Evolutionary conservation across 1,140 invertebrate genomes (phyloP), one percentile per base, ranked within the genome.

Genomic region (Macrobrachium nipponense): DNA sequence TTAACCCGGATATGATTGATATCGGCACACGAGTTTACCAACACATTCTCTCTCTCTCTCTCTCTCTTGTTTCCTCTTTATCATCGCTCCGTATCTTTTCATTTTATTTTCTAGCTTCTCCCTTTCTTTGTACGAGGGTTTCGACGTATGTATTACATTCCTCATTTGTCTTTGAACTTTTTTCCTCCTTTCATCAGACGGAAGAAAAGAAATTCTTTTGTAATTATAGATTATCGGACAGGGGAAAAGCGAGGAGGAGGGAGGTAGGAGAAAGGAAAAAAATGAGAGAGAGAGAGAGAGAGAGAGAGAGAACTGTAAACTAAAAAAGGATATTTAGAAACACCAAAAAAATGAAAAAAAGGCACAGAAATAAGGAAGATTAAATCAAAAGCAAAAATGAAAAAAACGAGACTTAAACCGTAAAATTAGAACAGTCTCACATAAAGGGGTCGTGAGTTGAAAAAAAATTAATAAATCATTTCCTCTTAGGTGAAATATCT

Each of bases 1-100:
- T 27, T 18, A 8, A 14, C 70, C 51, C 23, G 2, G n/a, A 17
- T 7, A 17, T 73, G 12, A 36, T 10, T 10, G 14, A 14, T 72
- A 23, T 72, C 43, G 68, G 23, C 43, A 15, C 68, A 11, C 43
- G 5, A 20, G 27, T 23, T 72, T 20, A 15, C 20, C 20, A 64
- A 14, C 15, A 15, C 2, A 14, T 36, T 51, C 70, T 73, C 70
- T 73, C 70, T 73, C 70, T 76, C 73, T 51, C 73, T 76, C 36
- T 44, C 72, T 75, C 72, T 43, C 20, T 20, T 58, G n/a, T 58
- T 44, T 58, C n/a, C 72, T 75, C 20, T 75, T 18, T 36, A 43
- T 44, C 23, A 51, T 58, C 58, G 18, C 36, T 58, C 20, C 70
- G 2, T 44, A 15, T 15, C 15, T 44, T 72, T 51, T 73, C 27